Evolutionary conservation across 2,888 invertebrate species (phyloP).

Genomic region (Formica aserva): DNA sequence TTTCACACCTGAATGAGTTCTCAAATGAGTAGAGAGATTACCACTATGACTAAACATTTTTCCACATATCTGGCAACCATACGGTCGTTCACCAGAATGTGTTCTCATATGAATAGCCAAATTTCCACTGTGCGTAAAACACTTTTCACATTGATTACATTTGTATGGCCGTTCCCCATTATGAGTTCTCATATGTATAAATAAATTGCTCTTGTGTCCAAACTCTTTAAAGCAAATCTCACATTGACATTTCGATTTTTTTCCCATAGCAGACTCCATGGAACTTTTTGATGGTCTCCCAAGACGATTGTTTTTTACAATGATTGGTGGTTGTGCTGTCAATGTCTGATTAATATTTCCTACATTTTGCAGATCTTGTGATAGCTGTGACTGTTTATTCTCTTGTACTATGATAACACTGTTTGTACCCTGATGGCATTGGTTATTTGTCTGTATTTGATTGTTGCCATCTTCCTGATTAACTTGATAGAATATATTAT

Average conservation of each 20-base stretch:
- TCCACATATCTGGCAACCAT: constrained; percentile 84
- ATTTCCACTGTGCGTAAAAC: constrained; percentile 85
- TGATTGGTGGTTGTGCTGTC: constrained; percentile 65
- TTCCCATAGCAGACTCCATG: constrained; percentile 69
- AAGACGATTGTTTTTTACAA: constrained; percentile 78
- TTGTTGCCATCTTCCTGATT: constrained; percentile 62
- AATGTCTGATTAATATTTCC: constrained; percentile 63
- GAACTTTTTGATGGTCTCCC: constrained; percentile 80
- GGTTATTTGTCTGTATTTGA: constrained; percentile 66
- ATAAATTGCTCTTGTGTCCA: constrained; percentile 84
- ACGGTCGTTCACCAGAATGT: constrained; percentile 84
- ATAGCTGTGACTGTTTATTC: constrained; percentile 59
- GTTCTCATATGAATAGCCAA: constrained; percentile 85
- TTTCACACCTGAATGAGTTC: constrained; percentile 84
- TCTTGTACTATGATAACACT: constrained; percentile 53
- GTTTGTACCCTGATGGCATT: constrained; percentile 56
- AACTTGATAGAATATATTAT: constrained; percentile 56
- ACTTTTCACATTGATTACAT: constrained; percentile 84
- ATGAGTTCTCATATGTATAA: constrained; percentile 85
- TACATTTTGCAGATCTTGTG: constrained; percentile 59
- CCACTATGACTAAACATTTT: constrained; percentile 85
- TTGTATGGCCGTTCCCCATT: constrained; percentile 85
- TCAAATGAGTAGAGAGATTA: constrained; percentile 83
- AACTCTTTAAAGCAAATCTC: constrained; percentile 85
- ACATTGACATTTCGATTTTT: constrained; percentile 83